Evolutionary conservation across 2,797 vertebrate genomes (phyloP).

Genomic region (Mormyrus proboscirostris): DNA sequence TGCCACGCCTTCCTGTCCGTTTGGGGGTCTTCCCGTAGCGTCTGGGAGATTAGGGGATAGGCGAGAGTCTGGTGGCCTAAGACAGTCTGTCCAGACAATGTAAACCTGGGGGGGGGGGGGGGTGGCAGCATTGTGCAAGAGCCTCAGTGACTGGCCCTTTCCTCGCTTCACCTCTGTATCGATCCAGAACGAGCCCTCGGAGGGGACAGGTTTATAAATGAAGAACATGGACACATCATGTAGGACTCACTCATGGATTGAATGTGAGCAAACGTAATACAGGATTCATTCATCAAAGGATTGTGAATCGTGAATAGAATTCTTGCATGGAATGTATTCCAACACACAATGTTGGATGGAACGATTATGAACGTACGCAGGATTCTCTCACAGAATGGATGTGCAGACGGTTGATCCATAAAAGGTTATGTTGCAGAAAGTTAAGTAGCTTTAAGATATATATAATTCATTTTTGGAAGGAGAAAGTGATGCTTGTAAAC

Average conservation of each 20-base stretch:
- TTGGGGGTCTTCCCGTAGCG: conserved; percentile 40
- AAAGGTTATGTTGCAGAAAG: neutral
- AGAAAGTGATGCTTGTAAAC: neutral
- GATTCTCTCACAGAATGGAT: neutral
- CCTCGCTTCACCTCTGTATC: neutral
- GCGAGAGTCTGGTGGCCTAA: conserved; percentile 35
- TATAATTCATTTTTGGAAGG: neutral
- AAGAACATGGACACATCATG: neutral
- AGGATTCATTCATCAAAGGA: neutral
- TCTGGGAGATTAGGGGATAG: conserved; percentile 53
- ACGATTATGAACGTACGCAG: neutral
- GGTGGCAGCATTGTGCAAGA: conserved; percentile 27
- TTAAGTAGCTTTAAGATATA: neutral
- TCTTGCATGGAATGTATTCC: neutral
- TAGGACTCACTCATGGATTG: neutral
- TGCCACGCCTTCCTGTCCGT: conserved; percentile 45
- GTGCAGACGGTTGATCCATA: neutral
- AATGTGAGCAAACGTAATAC: neutral
- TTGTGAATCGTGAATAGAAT: neutral
- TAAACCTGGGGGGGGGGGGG: conserved; percentile 26
- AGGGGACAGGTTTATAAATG: neutral
- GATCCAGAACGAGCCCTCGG: neutral
- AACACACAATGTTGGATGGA: neutral
- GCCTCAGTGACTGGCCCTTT: neutral
- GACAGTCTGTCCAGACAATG: conserved; percentile 49